Evolutionary conservation across 2,113 vertebrate species (phyloP).

Genomic region (Probosciger aterrimus): DNA sequence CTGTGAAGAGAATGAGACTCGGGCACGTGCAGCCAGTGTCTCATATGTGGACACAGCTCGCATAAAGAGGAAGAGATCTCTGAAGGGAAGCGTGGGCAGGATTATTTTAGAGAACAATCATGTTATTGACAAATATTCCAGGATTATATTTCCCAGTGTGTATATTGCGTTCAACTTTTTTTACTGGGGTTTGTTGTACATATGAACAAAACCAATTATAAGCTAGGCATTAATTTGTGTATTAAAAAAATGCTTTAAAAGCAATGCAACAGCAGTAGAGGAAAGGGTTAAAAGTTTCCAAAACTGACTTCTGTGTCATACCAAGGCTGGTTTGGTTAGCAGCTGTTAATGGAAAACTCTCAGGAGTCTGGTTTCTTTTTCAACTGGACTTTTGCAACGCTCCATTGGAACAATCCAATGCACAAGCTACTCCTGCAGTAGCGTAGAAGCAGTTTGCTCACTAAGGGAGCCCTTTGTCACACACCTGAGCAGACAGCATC

Average conservation of each 20-base stretch:
- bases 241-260: neutral
- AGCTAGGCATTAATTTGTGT: neutral
- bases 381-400: neutral
- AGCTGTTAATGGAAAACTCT: neutral
- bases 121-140: slow-evolving; percentile 89
- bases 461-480: neutral
- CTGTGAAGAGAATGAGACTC: slow-evolving; percentile 58
- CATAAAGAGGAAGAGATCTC: slow-evolving; percentile 77
- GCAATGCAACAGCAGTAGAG: neutral
- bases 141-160: slow-evolving; percentile 85
- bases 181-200: slow-evolving; percentile 91
- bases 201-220: slow-evolving; percentile 61
- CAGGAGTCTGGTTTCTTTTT: neutral
- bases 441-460: neutral
- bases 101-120: slow-evolving; percentile 89
- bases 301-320: neutral
- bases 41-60: slow-evolving; percentile 33
- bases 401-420: neutral
- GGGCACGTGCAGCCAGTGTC: slow-evolving; percentile 54
- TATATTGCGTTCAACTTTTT: slow-evolving; percentile 92
- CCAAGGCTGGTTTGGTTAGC: neutral
- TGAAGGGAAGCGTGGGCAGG: slow-evolving; percentile 77
- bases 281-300: neutral
- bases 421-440: neutral
- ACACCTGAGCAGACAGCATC: neutral